These are phyloP conservation scores for Lacerta viridis DNA, from an alignment of 2,797 vertebrate genomes.

Conservation along the genomic window DNA sequence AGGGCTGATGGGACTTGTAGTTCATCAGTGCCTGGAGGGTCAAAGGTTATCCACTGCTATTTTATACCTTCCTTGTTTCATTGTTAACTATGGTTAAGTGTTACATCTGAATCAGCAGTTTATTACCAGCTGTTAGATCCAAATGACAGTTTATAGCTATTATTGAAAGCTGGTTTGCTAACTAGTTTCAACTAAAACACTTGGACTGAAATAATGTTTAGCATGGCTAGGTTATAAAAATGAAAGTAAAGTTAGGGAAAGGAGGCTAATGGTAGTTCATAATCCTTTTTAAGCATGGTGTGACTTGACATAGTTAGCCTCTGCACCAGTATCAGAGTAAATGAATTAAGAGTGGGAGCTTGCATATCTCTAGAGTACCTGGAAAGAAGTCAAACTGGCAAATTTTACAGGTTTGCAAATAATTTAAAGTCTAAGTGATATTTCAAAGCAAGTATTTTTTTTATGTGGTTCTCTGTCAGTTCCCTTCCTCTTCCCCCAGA, in stretches of 20 bases:
- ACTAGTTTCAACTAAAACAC: not conserved
- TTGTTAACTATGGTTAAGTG: not conserved
- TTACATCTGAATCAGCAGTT: too few species aligned
- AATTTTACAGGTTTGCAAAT: too few species aligned
- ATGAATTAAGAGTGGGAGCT: not conserved
- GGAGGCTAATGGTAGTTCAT: not conserved
- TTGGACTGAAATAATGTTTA: not conserved
- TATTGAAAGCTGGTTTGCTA: not conserved
- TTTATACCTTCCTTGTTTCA: not conserved
- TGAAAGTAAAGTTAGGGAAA: not conserved
- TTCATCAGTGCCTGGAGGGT: too few species aligned
- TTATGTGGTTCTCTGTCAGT: not conserved
- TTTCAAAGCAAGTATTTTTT: not conserved
- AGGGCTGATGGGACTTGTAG: too few species aligned
- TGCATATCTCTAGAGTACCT: not conserved
- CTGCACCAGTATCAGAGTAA: not conserved
- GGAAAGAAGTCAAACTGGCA: not conserved
- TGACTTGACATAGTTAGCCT: not conserved
- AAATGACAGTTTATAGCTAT: not conserved
- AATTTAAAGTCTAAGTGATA: not conserved
- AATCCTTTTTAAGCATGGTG: not conserved
- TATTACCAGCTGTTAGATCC: not conserved
- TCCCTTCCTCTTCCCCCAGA: not conserved
- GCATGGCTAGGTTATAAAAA: not conserved
- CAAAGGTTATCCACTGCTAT: too few species aligned